Evolutionary conservation across 1,140 invertebrate genomes (phyloP).

Genomic region (Drosophila carrolli): DNA sequence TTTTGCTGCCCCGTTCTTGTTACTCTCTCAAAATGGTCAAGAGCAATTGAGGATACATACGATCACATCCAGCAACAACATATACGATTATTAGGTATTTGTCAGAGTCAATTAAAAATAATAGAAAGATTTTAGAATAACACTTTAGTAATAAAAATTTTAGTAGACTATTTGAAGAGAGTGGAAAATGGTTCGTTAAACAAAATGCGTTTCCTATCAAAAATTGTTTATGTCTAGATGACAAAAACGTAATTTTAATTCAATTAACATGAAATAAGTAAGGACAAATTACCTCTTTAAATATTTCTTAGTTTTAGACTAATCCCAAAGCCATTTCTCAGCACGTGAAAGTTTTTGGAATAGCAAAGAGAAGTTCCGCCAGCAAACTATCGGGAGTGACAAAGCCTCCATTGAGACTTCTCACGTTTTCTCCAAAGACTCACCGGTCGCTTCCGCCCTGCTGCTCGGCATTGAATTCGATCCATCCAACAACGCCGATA

Average conservation of each 20-base stretch:
- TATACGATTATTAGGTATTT: conserved; percentile 4
- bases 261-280: no score
- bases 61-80: conserved; percentile 21
- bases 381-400: conserved; percentile 6
- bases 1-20: conserved; percentile 2
- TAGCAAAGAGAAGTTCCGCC: conserved; percentile 1
- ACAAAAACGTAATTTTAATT: no score
- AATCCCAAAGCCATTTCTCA: conserved; percentile 7
- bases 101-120: conserved; percentile 10
- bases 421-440: conserved; percentile 37
- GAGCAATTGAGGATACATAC: conserved; percentile 25
- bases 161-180: not conserved
- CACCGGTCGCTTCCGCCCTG: conserved; percentile 19
- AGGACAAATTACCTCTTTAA: not conserved
- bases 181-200: no score
- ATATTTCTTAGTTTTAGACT: not conserved
- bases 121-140: not conserved
- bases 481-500: conserved; percentile 43
- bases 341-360: conserved; percentile 22
- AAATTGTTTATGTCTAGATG: no score
- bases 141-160: not conserved
- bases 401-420: conserved; percentile 32
- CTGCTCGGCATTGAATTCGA: conserved; percentile 11
- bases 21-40: conserved; percentile 35
- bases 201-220: no score